Conservation (phyloP, 2,888 invertebrate genomes). For the Baccha elongata region DNA sequence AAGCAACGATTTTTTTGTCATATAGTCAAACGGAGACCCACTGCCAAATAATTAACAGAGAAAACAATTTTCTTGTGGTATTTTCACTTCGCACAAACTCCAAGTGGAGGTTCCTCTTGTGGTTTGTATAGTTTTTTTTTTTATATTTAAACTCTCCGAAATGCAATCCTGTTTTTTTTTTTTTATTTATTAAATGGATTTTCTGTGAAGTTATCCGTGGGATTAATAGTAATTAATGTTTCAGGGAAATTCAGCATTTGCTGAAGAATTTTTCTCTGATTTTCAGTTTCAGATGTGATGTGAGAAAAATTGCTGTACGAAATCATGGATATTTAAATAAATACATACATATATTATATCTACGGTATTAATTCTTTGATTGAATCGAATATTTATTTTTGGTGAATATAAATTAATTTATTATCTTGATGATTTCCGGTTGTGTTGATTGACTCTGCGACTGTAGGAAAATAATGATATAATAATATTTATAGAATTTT, state of each 20-base stretch:
- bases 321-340: neutral
- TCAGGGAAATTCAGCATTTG: constrained; percentile 14
- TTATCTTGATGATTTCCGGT: constrained; percentile 21
- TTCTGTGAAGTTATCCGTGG: constrained; percentile 45
- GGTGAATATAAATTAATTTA: constrained; percentile 47
- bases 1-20: neutral
- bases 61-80: constrained; percentile 52
- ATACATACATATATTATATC: neutral
- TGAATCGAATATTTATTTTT: constrained; percentile 36
- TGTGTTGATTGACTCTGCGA: constrained; percentile 11
- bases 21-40: constrained; percentile 22
- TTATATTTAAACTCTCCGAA: neutral
- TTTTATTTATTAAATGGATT: constrained; percentile 19
- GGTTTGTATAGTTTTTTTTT: no score
- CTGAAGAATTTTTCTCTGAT: constrained; percentile 11
- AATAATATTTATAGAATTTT: no score
- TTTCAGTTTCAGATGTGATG: constrained; percentile 12
- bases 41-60: constrained; percentile 62
- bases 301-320: neutral
- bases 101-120: neutral
- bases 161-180: constrained; percentile 11
- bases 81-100: constrained; percentile 1
- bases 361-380: constrained; percentile 12
- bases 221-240: constrained; percentile 67
- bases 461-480: neutral